Evolutionary conservation across 1,140 invertebrate genomes (phyloP).

Genomic region (Leptinotarsa defecta): DNA sequence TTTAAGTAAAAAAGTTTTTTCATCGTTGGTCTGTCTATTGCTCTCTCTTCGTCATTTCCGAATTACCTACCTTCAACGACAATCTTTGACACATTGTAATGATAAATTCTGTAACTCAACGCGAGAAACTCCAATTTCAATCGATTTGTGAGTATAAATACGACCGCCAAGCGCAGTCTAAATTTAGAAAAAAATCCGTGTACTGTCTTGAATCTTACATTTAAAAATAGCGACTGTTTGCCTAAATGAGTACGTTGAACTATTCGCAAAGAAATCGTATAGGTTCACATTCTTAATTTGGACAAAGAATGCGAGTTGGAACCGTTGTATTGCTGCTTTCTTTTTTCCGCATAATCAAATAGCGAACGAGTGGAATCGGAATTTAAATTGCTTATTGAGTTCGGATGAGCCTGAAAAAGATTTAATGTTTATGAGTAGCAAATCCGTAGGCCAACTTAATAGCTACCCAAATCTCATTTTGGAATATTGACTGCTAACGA

Average conservation of each 20-base stretch:
- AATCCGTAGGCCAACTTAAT: too few relatives aligned
- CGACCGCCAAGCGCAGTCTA: neutral
- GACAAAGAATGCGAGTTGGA: slow-evolving; percentile 1
- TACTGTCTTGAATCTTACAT: slow-evolving; percentile 12
- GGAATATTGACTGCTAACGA: too few relatives aligned
- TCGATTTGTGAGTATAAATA: neutral
- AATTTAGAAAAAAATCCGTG: slow-evolving; percentile 21
- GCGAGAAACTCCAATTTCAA: neutral
- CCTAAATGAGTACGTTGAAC: slow-evolving; percentile 25
- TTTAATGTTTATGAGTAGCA: too few relatives aligned
- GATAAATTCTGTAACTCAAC: too few relatives aligned
- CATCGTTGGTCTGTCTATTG: too few relatives aligned
- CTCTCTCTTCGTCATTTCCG: too few relatives aligned
- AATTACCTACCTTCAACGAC: too few relatives aligned
- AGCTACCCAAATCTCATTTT: too few relatives aligned
- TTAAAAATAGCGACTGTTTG: slow-evolving; percentile 25
- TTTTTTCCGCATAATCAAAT: neutral
- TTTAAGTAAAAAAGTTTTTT: too few relatives aligned
- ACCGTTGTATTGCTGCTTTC: neutral
- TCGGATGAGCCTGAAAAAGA: too few relatives aligned
- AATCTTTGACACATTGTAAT: too few relatives aligned
- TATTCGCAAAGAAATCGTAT: slow-evolving; percentile 23
- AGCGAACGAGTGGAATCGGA: neutral
- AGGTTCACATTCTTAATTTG: neutral
- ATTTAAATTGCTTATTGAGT: too few relatives aligned